Evolutionary conservation across 2,888 invertebrate species (phyloP), one percentile per base, ranked within the genome.

Genomic region (Tipula unca): DNA sequence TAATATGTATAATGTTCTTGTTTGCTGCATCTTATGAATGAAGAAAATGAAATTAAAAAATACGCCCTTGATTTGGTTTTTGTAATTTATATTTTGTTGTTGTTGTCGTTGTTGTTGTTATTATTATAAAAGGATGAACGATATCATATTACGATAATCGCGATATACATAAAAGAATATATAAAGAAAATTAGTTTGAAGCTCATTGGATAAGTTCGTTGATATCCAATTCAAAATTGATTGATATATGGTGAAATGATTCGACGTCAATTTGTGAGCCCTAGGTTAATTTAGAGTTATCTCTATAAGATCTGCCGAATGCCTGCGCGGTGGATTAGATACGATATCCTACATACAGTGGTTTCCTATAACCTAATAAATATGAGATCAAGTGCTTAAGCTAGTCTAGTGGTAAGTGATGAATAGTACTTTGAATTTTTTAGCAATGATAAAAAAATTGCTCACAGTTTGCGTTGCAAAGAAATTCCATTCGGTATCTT

Each of bases 101-200:
- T 48, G 48, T 1, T 48, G 48, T 48, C 17, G 69, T 69, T 69
- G 69, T 69, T 48, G 48, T 1, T 48, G 48, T 48, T 48, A 25
- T 69, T 69, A 25, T 69, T 69, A 69, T 69, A 25, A 25, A 69
- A 69, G 69, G 69, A 69, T 69, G 69, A 69, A 69, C 25, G 69
- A 25, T 69, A 69, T 69, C 69, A 69, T 69, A 69, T 69, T 69
- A 69, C 69, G 69, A 69, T 69, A 69, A 69, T 69, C 69, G 69
- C 69, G 25, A 69, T 69, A 69, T n/a, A 48, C 17, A 48, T 69
- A 25, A 20, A 69, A 10, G 25, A 69, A 69, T 69, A 48, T 39
- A 48, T 69, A 69, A 69, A 25, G 69, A 69, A 69, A 69, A 69
- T 69, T 69, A 69, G 69, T 69, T 69, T 69, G 69, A 69, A 69